Evolutionary conservation across 2,113 vertebrate species (phyloP), one percentile per base, ranked within the genome.

Genomic region (Synchiropus splendidus): DNA sequence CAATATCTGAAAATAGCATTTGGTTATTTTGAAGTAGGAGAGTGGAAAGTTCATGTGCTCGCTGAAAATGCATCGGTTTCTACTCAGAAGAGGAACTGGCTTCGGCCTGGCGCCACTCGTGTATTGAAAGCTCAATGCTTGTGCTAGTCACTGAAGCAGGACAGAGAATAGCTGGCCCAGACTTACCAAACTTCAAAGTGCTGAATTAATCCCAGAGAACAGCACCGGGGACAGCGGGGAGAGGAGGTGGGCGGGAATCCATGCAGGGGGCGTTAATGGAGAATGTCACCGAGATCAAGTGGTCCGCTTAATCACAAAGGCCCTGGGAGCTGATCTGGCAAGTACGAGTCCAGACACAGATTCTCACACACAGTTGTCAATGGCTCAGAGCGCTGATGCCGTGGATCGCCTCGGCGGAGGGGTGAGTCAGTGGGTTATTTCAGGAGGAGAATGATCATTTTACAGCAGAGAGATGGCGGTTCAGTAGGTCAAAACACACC

Each of bases 371-470:
- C n/a, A n/a, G n/a, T n/a, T 44, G 38, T 51, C 37, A 34, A 36
- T 3, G 40, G 59, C 47, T 53, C 56, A 56, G 30, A 52, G 30
- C 13, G 31, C 21, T 27, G 21, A 8, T 27, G 21, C 21, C 8
- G 21, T 27, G 21, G 21, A n/a, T n/a, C n/a, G n/a, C n/a, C n/a
- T n/a, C n/a, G n/a, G n/a, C n/a, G n/a, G n/a, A 27, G 4, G 21
- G 8, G 21, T 27, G 21, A 45, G 30, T 27, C 37, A 46, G 42
- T 61, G 18, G 59, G 64, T 82, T 84, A 83, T 85, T 83, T 84
- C 80, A 42, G 42, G 43, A 61, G 62, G 73, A 72, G 70, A 55
- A 57, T 51, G 60, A 72, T 85, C 69, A n/a, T 21, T 31, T 84
- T 80, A 56, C 75, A 58, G 17, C 34, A 39, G 36, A 42, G 33